Evolutionary conservation across 2,888 invertebrate genomes (phyloP), one percentile per base, ranked within the genome.

Genomic region (Megaustenia siamemsis): DNA sequence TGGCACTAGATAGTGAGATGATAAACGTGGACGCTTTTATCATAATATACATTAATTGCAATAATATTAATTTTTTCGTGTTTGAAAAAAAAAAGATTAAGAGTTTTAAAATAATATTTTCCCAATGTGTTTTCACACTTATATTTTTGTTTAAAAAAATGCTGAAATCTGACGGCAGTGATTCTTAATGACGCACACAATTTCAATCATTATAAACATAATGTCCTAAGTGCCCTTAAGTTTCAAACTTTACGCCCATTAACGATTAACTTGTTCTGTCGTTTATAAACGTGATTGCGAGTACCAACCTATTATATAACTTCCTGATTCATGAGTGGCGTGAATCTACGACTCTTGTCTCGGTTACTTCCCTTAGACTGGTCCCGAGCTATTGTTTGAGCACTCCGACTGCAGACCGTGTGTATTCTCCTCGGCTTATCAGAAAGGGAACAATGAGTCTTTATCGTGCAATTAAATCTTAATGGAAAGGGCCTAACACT

Each of bases 321-420:
- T n/a, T 60, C 60, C n/a, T 60, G 60, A 21, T n/a, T 28, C 3
- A n/a, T 28, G 3, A 76, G 53, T 53, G 53, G 38, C 76, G 56
- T 56, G 43, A 53, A 21, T 56, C 56, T 53, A 24, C 18, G n/a
- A 45, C 35, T 63, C 43, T 78, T 78, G 40, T 78, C 68, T 45
- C 21, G 79, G 68, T 79, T 79, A 68, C 68, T 79, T 79, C 79
- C 79, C 79, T 79, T 79, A 49, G 68, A 79, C 79, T 68, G 49
- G 49, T 15, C 10, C 18, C 21, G n/a, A 40, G 38, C 45, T 43
- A 66, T 79, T 79, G 79, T 79, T 79, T 68, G 35, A 66, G 15
- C 45, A 4, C n/a, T 40, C 63, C 40, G 28, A 18, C 32, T 12
- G 32, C 5, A 32, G 24, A 49, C 21, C 35, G 24, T 45, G 76